A percentile compares a stretch with the other conserved stretches of the same genome.
phyloP scores from a whole-genome alignment of 2,888 invertebrate genomes.

The Gastracanthus pulcherrimus region DNA sequence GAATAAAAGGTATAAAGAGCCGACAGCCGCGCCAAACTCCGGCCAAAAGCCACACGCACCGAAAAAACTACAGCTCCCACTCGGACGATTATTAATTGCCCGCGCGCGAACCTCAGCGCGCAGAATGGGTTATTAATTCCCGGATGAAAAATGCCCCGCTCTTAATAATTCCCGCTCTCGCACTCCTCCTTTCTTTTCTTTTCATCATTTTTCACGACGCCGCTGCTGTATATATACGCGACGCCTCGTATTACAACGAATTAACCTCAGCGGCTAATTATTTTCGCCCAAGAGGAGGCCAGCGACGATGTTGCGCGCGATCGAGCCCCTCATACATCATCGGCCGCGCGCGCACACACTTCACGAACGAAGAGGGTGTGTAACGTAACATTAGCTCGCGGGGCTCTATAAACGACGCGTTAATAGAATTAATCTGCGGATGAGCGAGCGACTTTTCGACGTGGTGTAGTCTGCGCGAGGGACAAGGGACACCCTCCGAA shows the following conservation, averaged over 20 bases:
- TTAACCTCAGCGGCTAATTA: constrained; percentile 22
- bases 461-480: not conserved
- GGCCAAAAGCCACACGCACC: too few relatives aligned
- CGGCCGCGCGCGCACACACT: not conserved
- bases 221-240: not conserved
- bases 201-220: constrained; percentile 23
- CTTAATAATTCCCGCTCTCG: not conserved
- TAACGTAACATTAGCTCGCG: not conserved
- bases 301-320: not conserved
- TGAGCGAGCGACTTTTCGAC: not conserved
- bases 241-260: not conserved
- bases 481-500: not conserved
- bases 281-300: not conserved
- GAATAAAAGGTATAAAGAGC: not conserved
- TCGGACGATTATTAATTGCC: constrained; percentile 12
- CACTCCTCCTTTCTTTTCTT: too few relatives aligned
- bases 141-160: constrained; percentile 17
- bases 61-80: not conserved
- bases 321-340: constrained; percentile 7
- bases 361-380: not conserved
- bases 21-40: not conserved
- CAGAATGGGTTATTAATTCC: constrained; percentile 7
- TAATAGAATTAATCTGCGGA: constrained; percentile 13
- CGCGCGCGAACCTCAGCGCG: too few relatives aligned
- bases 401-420: not conserved